Base-by-base conservation (phyloP, 2,113 vertebrate species). In the Collichthys lucidus region DNA sequence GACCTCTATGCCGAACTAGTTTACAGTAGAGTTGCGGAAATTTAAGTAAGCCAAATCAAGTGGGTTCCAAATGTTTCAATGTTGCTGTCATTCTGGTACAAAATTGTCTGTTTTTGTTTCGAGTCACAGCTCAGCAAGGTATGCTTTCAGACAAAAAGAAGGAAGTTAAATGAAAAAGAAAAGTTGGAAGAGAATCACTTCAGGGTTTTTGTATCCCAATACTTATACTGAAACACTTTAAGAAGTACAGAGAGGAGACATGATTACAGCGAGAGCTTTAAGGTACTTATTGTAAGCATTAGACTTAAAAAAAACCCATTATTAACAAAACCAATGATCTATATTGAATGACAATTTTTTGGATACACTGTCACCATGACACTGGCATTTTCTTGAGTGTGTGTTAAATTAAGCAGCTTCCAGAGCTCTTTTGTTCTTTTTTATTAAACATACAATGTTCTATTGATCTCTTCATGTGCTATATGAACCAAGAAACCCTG, bases 401-500 rank as follows among this genome's bases (percentile, higher is more conserved):
- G 55, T 50, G 65, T 63, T 11, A 68, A 57, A 77, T 22, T 3
- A 70, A 59, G 14, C 50, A 20, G 17, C 60, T 71, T 84, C 63
- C 55, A 29, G 56, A 50, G 60, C 40, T 26, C 17, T 19, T 61
- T 7, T 50, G 11, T 26, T 61, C 5, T 31, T 56, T 22, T 56
- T 66, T 24, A 67, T 14, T 8, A 75, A 77, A 81, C 47, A 53
- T 68, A 66, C 74, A 55, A 50, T 20, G 73, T 82, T 53, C 57
- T 70, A 57, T 80, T 8, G 20, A 56, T 84, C 29, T 84, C 83
- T 86, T 77, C 50, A n/a, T 73, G 79, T 89, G 75, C 72, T 86
- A 70, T 88, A 66, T 63, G 75, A 89, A 85, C 82, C 61, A 73
- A 65, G 26, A 64, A 79, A 85, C 71, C 75, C 78, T 77, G 80